Evolutionary conservation across 2,888 invertebrate genomes (phyloP).

Genomic region (Pardosa pseudoannulata): DNA sequence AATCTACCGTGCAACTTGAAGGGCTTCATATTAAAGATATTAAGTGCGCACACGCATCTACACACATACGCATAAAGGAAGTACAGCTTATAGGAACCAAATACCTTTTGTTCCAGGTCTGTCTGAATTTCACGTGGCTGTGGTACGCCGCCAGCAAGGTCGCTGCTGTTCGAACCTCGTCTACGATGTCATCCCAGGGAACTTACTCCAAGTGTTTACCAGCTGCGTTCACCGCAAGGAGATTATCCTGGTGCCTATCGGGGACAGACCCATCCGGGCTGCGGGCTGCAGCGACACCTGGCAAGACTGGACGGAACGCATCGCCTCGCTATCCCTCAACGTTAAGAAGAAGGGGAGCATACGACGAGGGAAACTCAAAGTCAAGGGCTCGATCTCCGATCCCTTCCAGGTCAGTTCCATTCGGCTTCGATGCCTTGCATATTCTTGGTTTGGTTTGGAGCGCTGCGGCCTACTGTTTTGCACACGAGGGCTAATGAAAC

Average conservation of each 20-base stretch:
- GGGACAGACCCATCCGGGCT: not conserved
- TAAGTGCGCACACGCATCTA: no score
- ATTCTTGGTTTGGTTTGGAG: no score
- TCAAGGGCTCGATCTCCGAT: not conserved
- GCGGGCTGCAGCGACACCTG: not conserved
- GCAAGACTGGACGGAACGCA: not conserved
- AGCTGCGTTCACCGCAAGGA: conserved; percentile 12
- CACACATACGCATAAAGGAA: no score
- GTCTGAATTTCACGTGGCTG: not conserved
- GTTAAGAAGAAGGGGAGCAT: not conserved
- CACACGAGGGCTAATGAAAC: no score
- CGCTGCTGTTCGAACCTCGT: not conserved
- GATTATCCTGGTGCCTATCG: not conserved
- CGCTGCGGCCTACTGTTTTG: no score
- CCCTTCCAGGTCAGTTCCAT: not conserved
- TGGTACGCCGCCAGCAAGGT: not conserved
- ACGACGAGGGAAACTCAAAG: not conserved
- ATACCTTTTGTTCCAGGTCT: not conserved
- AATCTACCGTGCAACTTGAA: no score
- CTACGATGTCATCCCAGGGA: not conserved
- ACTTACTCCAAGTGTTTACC: not conserved
- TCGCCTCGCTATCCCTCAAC: not conserved
- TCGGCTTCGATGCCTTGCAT: no score
- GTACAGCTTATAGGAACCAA: no score
- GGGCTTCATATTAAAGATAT: no score